Evolutionary conservation across 2,113 vertebrate species (phyloP).

Genomic region (Anhinga rufa): DNA sequence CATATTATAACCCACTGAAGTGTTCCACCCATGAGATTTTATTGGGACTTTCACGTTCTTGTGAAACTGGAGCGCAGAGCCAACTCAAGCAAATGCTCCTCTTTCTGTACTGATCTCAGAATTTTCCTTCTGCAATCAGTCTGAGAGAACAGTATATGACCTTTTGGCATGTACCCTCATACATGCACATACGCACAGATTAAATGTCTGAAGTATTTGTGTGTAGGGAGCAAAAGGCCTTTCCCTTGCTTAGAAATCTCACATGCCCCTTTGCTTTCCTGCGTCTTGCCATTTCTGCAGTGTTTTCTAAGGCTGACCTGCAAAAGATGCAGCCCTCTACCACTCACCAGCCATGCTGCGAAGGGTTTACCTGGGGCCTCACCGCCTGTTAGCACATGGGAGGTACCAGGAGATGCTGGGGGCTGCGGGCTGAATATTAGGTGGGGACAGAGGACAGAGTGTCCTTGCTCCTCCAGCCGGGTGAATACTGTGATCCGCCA

Average conservation of each 20-base stretch:
- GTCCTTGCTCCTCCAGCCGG: not conserved
- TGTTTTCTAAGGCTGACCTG: not conserved
- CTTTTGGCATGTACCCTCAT: not conserved
- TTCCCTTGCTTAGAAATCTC: not conserved
- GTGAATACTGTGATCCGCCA: rapidly evolving
- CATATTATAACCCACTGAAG: not conserved
- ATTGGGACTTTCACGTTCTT: not conserved
- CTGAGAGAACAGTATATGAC: not conserved
- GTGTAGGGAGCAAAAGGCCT: not conserved
- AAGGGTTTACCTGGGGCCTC: not conserved
- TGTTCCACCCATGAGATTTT: not conserved
- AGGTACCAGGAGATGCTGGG: not conserved
- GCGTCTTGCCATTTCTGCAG: rapidly evolving
- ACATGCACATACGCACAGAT: too few relatives aligned
- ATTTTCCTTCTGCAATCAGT: not conserved
- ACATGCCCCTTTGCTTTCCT: not conserved
- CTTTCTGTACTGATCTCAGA: not conserved
- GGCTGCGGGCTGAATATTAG: not conserved
- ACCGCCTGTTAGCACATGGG: rapidly evolving
- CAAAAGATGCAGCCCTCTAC: not conserved
- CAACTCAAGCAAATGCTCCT: not conserved
- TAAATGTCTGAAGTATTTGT: not conserved
- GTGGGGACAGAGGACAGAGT: not conserved
- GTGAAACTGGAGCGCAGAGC: not conserved
- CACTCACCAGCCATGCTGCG: rapidly evolving